Evolutionary conservation across 2,888 invertebrate genomes (phyloP).

Genomic region (Aleiodes alternator): DNA sequence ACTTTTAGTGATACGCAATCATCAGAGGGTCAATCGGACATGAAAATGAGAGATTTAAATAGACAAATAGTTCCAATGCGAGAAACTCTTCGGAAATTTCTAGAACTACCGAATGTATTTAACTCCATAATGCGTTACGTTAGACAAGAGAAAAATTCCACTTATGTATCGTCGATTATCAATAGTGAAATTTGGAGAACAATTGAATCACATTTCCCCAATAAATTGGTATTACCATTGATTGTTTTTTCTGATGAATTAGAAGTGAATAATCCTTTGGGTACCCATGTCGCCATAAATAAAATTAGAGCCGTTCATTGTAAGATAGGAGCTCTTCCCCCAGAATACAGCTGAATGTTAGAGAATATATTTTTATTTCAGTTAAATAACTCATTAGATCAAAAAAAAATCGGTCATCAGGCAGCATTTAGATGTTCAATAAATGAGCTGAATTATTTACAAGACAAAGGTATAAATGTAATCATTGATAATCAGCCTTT

Average conservation of each 20-base stretch:
- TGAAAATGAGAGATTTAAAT: no score
- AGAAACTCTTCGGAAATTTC: constrained; percentile 36
- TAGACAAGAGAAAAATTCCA: constrained; percentile 17
- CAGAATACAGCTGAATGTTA: constrained; percentile 48
- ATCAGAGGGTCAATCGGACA: no score
- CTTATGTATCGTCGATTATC: constrained; percentile 35
- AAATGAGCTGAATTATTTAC: constrained; percentile 47
- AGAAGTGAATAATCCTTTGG: constrained; percentile 56
- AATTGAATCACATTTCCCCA: constrained; percentile 26
- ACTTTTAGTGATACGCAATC: no score
- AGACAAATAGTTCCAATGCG: no score
- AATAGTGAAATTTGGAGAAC: constrained; percentile 41
- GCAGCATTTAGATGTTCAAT: no score
- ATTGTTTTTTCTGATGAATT: constrained; percentile 54
- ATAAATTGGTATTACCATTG: constrained; percentile 50
- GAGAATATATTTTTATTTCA: constrained; percentile 53
- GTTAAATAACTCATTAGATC: constrained; percentile 48
- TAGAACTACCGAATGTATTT: constrained; percentile 48
- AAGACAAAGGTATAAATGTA: constrained; percentile 50
- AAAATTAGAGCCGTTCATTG: constrained; percentile 54
- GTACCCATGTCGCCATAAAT: constrained; percentile 48
- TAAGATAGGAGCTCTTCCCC: constrained; percentile 50
- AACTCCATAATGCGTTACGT: constrained; percentile 1
- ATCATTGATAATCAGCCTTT: constrained; percentile 24
- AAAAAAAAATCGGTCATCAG: constrained; percentile 43